These are phyloP conservation scores for Nymphalis c-album DNA, from an alignment of 2,888 invertebrate genomes.

Conservation along the genomic window DNA sequence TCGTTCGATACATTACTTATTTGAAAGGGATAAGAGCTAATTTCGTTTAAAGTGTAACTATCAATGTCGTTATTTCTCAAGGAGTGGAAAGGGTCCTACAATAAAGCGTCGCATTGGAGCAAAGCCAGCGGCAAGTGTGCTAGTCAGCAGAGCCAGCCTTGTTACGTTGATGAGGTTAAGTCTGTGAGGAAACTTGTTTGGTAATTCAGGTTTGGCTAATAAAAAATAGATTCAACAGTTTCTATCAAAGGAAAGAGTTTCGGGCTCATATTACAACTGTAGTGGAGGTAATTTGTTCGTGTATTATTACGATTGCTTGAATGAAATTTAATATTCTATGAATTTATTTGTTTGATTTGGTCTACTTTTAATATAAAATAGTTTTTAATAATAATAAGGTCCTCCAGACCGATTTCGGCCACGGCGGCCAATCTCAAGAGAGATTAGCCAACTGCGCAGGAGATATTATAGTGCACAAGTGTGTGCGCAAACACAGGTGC, in stretches of 20 bases:
- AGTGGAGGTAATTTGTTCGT: too few species aligned
- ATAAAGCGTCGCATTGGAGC: conserved; percentile 36
- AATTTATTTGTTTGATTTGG: too few species aligned
- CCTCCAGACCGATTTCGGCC: too few species aligned
- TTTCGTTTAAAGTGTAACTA: conserved; percentile 19
- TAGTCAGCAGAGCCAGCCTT: conserved; percentile 24
- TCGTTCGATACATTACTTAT: conserved; percentile 20
- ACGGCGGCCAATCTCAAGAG: too few species aligned
- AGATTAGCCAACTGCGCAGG: too few species aligned
- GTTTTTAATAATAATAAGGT: too few species aligned
- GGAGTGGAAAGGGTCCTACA: conserved; percentile 35
- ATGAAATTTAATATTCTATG: too few species aligned
- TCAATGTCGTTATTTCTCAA: conserved; percentile 40
- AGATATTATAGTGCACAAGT: too few species aligned
- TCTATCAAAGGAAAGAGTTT: neutral
- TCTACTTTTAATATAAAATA: too few species aligned
- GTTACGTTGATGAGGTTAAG: conserved; percentile 28
- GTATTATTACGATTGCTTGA: too few species aligned
- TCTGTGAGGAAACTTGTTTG: conserved; percentile 18
- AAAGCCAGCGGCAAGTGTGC: conserved; percentile 35
- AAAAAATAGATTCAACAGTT: neutral
- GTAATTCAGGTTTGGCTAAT: conserved; percentile 14
- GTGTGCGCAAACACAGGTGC: too few species aligned
- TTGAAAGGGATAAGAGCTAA: conserved; percentile 15
- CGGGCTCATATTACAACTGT: neutral